Conservation (phyloP, 2,888 invertebrate species). For the Lumbricus terrestris region DNA sequence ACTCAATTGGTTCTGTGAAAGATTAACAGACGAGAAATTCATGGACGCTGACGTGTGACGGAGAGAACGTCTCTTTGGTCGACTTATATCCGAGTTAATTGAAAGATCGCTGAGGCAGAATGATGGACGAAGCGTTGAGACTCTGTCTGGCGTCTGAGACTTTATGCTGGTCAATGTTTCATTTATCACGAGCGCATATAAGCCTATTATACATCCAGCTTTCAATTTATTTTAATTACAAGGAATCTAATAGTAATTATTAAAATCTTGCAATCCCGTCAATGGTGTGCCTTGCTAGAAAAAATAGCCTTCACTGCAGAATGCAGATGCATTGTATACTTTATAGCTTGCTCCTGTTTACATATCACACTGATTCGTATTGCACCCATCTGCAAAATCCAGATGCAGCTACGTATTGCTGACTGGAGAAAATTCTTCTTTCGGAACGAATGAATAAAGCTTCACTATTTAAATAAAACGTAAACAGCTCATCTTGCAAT, state of each 20-base stretch:
- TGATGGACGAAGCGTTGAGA: not conserved
- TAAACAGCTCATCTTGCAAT: too few species aligned
- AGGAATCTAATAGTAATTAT: not conserved
- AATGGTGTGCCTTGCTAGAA: not conserved
- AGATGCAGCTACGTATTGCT: too few species aligned
- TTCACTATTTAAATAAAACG: too few species aligned
- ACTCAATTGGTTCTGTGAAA: not conserved
- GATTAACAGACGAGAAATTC: not conserved
- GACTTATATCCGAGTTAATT: not conserved
- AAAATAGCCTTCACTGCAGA: not conserved
- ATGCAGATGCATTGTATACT: not conserved
- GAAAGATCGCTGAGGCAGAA: not conserved
- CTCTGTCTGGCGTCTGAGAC: not conserved
- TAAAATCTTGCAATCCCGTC: too few species aligned
- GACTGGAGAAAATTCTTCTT: too few species aligned
- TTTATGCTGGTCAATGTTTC: not conserved
- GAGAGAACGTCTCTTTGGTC: not conserved
- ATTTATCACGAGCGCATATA: not conserved
- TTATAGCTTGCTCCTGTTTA: not conserved
- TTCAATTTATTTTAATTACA: not conserved
- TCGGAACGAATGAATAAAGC: too few species aligned
- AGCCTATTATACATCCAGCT: too few species aligned
- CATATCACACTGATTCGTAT: not conserved
- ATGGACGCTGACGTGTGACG: not conserved
- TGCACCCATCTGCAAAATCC: too few species aligned